Evolutionary conservation across 2,797 vertebrate species (phyloP).

Genomic region (Catamblyrhynchus diadema): DNA sequence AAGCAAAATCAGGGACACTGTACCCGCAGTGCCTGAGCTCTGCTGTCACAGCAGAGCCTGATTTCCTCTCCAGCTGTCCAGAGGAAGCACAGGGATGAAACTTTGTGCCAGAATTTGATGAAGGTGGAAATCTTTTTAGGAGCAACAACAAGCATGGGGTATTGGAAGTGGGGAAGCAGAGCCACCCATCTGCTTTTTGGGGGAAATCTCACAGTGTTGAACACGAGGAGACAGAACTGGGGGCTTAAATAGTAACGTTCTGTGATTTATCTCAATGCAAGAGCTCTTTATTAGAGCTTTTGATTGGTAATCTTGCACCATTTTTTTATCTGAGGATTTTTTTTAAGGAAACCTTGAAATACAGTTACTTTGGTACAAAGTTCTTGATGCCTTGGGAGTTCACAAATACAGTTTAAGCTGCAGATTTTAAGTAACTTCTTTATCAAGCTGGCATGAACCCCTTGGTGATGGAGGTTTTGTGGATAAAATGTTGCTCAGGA

Average conservation of each 20-base stretch:
- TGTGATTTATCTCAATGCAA: not conserved
- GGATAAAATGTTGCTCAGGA: not conserved
- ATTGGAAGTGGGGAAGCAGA: not conserved
- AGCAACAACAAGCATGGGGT: not conserved
- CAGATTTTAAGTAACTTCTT: not conserved
- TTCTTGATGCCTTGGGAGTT: not conserved
- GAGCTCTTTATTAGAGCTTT: not conserved
- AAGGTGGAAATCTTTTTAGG: not conserved
- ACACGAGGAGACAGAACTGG: accelerated
- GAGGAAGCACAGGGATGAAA: not conserved
- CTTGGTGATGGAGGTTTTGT: not conserved
- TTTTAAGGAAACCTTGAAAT: not conserved
- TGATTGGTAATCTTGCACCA: not conserved
- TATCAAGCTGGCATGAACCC: not conserved
- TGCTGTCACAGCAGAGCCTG: not conserved
- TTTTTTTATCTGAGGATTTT: not conserved
- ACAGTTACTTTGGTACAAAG: not conserved
- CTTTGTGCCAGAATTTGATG: not conserved
- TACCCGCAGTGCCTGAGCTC: not conserved
- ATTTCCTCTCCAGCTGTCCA: constrained; percentile 1
- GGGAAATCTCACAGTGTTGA: not conserved
- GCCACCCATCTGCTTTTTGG: accelerated
- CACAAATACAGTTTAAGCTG: not conserved
- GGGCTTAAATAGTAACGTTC: not conserved
- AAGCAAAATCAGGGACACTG: not conserved